phyloP scores from a whole-genome alignment of 64 coral and sea anemone species.

The Exaiptasia diaphana region DNA sequence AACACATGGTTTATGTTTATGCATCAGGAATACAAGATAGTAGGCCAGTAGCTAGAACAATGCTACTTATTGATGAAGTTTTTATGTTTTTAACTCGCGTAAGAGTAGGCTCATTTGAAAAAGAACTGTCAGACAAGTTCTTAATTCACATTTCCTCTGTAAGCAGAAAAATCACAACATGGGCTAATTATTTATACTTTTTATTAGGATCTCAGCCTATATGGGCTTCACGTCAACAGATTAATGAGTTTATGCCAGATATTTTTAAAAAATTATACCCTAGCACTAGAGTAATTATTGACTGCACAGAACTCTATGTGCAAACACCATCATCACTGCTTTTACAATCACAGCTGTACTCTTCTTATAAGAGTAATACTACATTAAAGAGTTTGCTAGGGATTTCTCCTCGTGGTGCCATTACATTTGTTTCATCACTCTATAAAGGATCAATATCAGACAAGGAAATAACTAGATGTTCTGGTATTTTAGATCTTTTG shows the following conservation, averaged over 20 bases:
- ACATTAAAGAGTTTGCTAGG: conserved; percentile 42
- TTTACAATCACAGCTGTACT: conserved; percentile 52
- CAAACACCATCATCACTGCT: conserved; percentile 48
- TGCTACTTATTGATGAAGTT: conserved; percentile 33
- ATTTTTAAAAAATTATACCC: conserved; percentile 30
- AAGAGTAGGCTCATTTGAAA: conserved; percentile 60
- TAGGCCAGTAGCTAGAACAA: conserved; percentile 7
- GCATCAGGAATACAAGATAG: not conserved
- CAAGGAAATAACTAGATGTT: conserved; percentile 53
- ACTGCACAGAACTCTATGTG: conserved; percentile 52
- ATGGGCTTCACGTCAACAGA: conserved; percentile 30
- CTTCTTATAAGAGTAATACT: conserved; percentile 51
- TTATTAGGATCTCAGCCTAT: conserved; percentile 37
- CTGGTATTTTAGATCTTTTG: conserved; percentile 32
- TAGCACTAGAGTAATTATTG: conserved; percentile 37
- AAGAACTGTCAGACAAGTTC: conserved; percentile 56
- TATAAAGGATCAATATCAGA: conserved; percentile 44
- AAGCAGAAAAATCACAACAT: conserved; percentile 47
- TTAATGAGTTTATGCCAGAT: conserved; percentile 40
- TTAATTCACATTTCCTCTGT: conserved; percentile 44
- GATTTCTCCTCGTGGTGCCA: conserved; percentile 49
- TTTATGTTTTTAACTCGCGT: conserved; percentile 43
- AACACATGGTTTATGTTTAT: conserved; percentile 14
- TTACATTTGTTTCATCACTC: conserved; percentile 59
- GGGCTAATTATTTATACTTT: conserved; percentile 51